Base-by-base conservation (phyloP, 2,113 vertebrate genomes). In the Agelaius tricolor region DNA sequence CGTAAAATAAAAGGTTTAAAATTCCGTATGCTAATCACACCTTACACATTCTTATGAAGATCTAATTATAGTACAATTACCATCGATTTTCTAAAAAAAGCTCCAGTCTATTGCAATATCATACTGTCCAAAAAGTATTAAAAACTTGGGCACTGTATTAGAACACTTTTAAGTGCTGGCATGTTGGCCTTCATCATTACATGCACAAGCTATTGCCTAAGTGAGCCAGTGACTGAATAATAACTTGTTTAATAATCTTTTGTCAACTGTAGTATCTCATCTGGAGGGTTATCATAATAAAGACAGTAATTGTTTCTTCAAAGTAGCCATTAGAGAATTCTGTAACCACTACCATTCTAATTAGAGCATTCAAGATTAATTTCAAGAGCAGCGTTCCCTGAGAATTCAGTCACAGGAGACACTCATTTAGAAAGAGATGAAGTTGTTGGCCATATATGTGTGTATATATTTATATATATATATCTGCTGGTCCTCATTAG, bases 351-450 rank as follows among this genome's bases (percentile, higher is more conserved):
- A 44, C 90, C 17, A 17, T 51, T 91, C 84, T 80, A 96, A 94
- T 94, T 93, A 90, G 85, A 86, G 68, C 85, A 86, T 97, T 97
- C 65, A 80, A 74, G 79, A 90, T 93, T 83, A 69, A 95, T 96
- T 95, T 85, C 67, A 74, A 41, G 68, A 74, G 23, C 13, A 90
- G 47, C 4, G 0, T 74, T 92, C 85, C 61, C 52, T 77, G 33
- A 77, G 75, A 93, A 55, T 66, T 89, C 55, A 80, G 87, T 80
- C 84, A 80, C 59, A 44, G 55, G 85, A 88, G 86, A 69, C 46
- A 23, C 35, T 83, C 51, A 44, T 78, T 87, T 89, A 80, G 75
- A 74, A 51, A 62, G 52, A 81, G 87, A 72, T 65, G 15, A 85
- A 89, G 18, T 73, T 93, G 35, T 74, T 90, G 73, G 61, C 71